Percentiles rank a stretch among this genome's conserved stretches.
Conservation (phyloP, 1,140 invertebrate species). For the Phocides pigmalion region DNA sequence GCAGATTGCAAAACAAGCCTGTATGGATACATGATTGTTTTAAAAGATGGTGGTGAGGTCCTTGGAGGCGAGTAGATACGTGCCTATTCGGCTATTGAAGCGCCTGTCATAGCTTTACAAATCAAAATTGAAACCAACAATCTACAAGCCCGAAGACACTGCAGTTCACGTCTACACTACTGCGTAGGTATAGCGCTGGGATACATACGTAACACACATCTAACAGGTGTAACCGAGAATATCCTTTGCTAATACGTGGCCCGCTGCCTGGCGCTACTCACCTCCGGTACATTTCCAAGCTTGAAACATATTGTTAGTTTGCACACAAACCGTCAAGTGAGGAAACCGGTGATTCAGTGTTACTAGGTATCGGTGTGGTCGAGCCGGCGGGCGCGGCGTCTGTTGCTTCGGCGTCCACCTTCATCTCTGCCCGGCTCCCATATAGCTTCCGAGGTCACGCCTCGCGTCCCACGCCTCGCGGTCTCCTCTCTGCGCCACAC, state of each 20-base stretch:
- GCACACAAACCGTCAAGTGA: slow-evolving; percentile 73
- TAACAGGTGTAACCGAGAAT: slow-evolving; percentile 9
- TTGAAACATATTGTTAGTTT: slow-evolving; percentile 45
- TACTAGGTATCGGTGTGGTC: slow-evolving; percentile 61
- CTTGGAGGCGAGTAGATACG: slow-evolving; percentile 19
- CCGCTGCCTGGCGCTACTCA: slow-evolving; percentile 23
- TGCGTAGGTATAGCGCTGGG: slow-evolving; percentile 2
- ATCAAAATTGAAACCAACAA: not conserved
- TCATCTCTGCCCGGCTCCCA: slow-evolving; percentile 65
- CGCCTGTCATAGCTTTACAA: slow-evolving; percentile 6
- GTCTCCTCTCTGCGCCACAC: slow-evolving; percentile 60
- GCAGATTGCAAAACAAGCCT: no score
- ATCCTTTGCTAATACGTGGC: slow-evolving; percentile 16
- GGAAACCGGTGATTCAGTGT: slow-evolving; percentile 69
- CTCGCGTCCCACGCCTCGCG: slow-evolving; percentile 42
- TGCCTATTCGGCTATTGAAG: not conserved
- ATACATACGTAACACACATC: slow-evolving; percentile 20
- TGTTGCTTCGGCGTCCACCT: slow-evolving; percentile 66
- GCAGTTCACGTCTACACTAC: slow-evolving; percentile 2
- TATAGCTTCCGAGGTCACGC: slow-evolving; percentile 45
- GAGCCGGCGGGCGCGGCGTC: slow-evolving; percentile 54
- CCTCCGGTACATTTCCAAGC: slow-evolving; percentile 22
- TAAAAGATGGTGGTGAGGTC: no score
- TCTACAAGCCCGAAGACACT: not conserved
- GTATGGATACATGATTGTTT: no score